Base-by-base conservation (phyloP, 2,888 invertebrate genomes). In the Limenitis arthemis region DNA sequence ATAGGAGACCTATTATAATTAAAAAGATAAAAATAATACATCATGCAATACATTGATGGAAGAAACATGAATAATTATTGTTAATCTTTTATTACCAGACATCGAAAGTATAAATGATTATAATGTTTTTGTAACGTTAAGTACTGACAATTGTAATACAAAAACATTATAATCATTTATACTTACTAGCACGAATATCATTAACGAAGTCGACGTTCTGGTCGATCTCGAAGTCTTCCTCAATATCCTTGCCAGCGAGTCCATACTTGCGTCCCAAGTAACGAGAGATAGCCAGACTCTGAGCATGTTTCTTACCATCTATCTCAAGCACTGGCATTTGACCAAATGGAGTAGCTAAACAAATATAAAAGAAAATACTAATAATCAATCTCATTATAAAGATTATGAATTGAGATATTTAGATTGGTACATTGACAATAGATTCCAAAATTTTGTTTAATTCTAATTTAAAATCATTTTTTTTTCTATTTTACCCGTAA, bases 221-320 rank as follows among this genome's bases (percentile, higher is more conserved):
- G 69, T 91, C 91, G 58, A 91, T 90, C 68, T 89, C 86, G 47
- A 91, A 73, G 61, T 86, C 81, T 64, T 91, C 89, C 73, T 88
- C 89, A 12, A 86, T 79, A 47, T 83, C 72, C 12, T 75, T 77
- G 9, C 91, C 91, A 29, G 73, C 77, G 7, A 91, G 71, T 5
- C 87, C 88, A 57, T 82, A 87, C 68, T 89, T 85, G 66, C 87
- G 88, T 5, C 89, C 92, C 36, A 91, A 73, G 70, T 90, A 92
- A 31, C 91, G 88, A 33, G 78, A 67, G 54, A 92, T 89, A 4
- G 91, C 88, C 3, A 77, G 44, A 32, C 89, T 89, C 69, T 92
- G 91, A 20, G 88, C 82, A 54, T 88, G 76, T 56, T 78, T 69
- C 66, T 90, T 90, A 3, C 90, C 91, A 53, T 91, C 88, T 4